Evolutionary conservation across 1,140 invertebrate species (phyloP).

Genomic region (Tenebrio molitor): DNA sequence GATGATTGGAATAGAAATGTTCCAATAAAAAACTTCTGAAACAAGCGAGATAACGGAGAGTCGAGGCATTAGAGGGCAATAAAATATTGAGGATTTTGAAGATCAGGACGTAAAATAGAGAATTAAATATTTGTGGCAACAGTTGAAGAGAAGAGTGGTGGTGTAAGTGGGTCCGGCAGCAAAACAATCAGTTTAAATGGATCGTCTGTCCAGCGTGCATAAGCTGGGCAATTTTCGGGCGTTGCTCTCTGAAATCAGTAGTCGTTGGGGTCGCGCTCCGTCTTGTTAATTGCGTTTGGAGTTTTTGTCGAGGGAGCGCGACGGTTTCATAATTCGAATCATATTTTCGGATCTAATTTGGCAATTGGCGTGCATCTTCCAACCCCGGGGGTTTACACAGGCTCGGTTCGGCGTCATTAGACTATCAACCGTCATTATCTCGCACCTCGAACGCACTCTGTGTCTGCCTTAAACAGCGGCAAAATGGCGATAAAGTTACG

Average conservation of each 20-base stretch:
- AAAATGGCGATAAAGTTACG: slow-evolving; percentile 63
- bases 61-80: too few species aligned
- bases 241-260: background rate
- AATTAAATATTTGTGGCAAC: too few species aligned
- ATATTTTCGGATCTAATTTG: slow-evolving; percentile 57
- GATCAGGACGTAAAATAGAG: too few species aligned
- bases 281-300: too few species aligned
- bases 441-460: slow-evolving; percentile 59
- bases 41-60: too few species aligned
- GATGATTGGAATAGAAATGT: too few species aligned
- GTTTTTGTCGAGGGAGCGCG: background rate
- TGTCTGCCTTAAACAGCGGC: slow-evolving; percentile 56
- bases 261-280: too few species aligned
- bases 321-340: slow-evolving; percentile 50
- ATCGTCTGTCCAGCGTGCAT: background rate
- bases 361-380: slow-evolving; percentile 48
- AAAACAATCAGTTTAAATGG: too few species aligned
- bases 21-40: too few species aligned
- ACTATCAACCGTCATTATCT: slow-evolving; percentile 64
- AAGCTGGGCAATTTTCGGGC: background rate
- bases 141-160: too few species aligned
- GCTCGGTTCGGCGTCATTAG: slow-evolving; percentile 53
- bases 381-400: slow-evolving; percentile 36
- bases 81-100: too few species aligned
- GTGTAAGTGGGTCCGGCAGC: too few species aligned